Percentiles rank a stretch among this genome's conserved stretches.
Evolutionary conservation across 2,113 vertebrate genomes (phyloP).

Genomic region (Micronycteris hirsuta): DNA sequence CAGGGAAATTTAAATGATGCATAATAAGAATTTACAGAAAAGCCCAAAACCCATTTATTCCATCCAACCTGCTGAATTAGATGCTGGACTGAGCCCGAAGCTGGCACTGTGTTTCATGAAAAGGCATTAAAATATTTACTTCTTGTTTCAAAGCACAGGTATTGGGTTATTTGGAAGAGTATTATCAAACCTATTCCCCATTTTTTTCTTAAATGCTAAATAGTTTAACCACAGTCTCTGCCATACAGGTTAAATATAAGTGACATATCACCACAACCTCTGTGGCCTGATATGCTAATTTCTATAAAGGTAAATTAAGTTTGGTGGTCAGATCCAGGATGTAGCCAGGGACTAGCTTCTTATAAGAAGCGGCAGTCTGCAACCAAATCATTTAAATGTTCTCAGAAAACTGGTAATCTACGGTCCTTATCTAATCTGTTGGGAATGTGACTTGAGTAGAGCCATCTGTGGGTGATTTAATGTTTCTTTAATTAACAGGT

Average conservation of each 20-base stretch:
- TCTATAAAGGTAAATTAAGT: background rate
- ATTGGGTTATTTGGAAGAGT: constrained; percentile 11
- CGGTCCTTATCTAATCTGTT: constrained; percentile 50
- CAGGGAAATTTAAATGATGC: constrained; percentile 50
- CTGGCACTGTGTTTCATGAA: background rate
- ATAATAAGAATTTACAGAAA: constrained; percentile 35
- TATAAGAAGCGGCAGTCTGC: background rate
- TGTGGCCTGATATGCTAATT: background rate
- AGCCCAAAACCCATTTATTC: background rate
- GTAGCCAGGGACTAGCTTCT: background rate
- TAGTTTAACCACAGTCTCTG: background rate
- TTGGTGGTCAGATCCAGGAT: background rate
- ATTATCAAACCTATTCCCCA: background rate
- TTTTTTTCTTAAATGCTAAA: background rate
- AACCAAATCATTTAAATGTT: background rate
- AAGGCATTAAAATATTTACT: background rate
- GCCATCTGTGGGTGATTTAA: constrained; percentile 67
- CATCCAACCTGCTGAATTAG: background rate
- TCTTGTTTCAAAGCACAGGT: background rate
- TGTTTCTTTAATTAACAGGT: constrained; percentile 85
- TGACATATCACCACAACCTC: background rate
- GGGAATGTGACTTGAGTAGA: constrained; percentile 43
- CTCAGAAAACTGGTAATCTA: constrained; percentile 60
- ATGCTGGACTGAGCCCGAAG: background rate
- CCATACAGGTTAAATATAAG: background rate